Conservation (phyloP, 2,888 invertebrate species). For the Lasioglossum vierecki region DNA sequence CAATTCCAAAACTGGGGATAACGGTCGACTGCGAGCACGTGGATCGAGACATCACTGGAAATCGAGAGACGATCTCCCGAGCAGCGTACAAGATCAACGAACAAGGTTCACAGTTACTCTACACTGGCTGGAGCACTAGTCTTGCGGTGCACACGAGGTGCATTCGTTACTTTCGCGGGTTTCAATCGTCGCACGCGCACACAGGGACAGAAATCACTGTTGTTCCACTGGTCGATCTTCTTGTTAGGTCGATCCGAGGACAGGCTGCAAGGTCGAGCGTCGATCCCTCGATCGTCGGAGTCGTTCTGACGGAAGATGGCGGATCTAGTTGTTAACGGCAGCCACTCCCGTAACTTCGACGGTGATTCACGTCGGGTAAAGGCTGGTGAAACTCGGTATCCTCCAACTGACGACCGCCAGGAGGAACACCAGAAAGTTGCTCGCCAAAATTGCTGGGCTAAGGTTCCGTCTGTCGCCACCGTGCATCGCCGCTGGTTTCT, state of each 20-base stretch:
- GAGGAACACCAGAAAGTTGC: slow-evolving; percentile 81
- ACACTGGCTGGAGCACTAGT: neutral
- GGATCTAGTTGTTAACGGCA: slow-evolving; percentile 29
- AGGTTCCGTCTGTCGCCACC: slow-evolving; percentile 82
- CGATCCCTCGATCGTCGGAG: slow-evolving; percentile 27
- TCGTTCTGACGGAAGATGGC: slow-evolving; percentile 29
- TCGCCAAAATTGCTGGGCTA: slow-evolving; percentile 81
- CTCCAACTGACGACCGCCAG: slow-evolving; percentile 82
- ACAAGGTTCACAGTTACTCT: neutral
- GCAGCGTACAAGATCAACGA: neutral
- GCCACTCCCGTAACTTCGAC: slow-evolving; percentile 24
- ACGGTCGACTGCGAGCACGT: slow-evolving; percentile 23
- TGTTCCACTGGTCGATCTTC: neutral
- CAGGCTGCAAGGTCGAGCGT: slow-evolving; percentile 16
- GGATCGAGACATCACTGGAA: neutral
- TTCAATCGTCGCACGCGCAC: neutral
- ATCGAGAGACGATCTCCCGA: neutral
- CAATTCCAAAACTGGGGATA: slow-evolving; percentile 56
- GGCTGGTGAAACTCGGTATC: slow-evolving; percentile 82
- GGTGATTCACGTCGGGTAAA: slow-evolving; percentile 81
- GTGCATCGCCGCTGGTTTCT: slow-evolving; percentile 82
- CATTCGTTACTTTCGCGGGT: neutral
- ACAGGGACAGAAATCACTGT: neutral
- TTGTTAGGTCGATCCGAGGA: slow-evolving; percentile 18
- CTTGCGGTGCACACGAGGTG: neutral